Conservation (phyloP, 2,113 vertebrate species). For the Trogon melanurus region DNA sequence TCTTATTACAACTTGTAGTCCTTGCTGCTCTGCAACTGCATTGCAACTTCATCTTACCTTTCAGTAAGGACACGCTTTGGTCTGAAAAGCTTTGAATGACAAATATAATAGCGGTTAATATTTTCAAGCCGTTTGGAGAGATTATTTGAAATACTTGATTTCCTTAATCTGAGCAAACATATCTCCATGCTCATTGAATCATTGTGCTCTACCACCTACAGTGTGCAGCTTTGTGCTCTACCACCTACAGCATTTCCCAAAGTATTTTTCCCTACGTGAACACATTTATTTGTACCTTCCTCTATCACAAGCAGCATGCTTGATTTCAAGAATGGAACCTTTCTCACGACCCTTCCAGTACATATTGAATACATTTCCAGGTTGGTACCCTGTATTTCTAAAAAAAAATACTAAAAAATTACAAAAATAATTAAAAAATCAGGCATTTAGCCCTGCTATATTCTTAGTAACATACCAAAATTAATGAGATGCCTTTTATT, state of each 20-base stretch:
- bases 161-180: conserved; percentile 1
- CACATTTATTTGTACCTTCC: neutral
- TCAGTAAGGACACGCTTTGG: neutral
- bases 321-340: neutral
- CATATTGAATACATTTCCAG: neutral
- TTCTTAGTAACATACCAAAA: neutral
- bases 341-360: neutral
- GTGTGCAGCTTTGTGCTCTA: neutral
- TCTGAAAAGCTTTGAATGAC: neutral
- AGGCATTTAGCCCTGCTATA: neutral
- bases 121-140: neutral
- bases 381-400: neutral
- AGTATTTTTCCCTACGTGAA: neutral
- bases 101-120: neutral
- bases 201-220: neutral
- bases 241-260: neutral
- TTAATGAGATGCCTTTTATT: neutral
- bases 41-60: neutral
- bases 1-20: neutral
- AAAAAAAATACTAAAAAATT: neutral
- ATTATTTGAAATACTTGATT: neutral
- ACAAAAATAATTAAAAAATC: neutral
- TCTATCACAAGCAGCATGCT: neutral
- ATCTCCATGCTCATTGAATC: neutral
- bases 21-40: neutral